Evolutionary conservation across 2,113 vertebrate species (phyloP).

Genomic region (Calidris pugnax): DNA sequence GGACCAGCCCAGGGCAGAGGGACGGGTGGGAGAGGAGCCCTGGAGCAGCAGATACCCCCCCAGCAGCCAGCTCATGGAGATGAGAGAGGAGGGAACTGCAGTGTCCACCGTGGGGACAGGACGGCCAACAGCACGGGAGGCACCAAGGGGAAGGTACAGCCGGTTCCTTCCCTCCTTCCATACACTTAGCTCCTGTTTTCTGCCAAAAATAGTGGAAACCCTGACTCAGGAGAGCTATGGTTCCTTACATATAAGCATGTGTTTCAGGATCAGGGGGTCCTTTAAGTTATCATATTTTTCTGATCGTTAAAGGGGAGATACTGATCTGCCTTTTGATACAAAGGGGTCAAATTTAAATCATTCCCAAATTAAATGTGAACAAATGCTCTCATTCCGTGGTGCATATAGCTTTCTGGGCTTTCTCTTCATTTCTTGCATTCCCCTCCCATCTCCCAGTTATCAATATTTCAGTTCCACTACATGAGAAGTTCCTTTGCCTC

Average conservation of each 20-base stretch:
- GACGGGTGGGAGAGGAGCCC: neutral
- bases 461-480: neutral
- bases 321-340: neutral
- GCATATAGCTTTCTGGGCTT: neutral
- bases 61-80: neutral
- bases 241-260: neutral
- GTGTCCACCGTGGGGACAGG: neutral
- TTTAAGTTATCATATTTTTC: neutral
- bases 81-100: neutral
- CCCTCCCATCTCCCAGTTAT: neutral
- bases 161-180: neutral
- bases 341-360: neutral
- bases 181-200: neutral
- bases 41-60: fast-evolving
- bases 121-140: neutral
- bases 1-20: fast-evolving
- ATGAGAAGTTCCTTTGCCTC: neutral
- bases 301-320: neutral
- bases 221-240: neutral
- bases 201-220: no score
- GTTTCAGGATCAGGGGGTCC: neutral
- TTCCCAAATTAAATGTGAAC: neutral
- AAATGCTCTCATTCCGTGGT: neutral
- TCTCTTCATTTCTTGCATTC: neutral
- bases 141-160: neutral